A percentile compares a stretch with the other conserved stretches of the same genome.
phyloP scores from a whole-genome alignment of 2,113 vertebrate species.

The Triplophysa siluroides region DNA sequence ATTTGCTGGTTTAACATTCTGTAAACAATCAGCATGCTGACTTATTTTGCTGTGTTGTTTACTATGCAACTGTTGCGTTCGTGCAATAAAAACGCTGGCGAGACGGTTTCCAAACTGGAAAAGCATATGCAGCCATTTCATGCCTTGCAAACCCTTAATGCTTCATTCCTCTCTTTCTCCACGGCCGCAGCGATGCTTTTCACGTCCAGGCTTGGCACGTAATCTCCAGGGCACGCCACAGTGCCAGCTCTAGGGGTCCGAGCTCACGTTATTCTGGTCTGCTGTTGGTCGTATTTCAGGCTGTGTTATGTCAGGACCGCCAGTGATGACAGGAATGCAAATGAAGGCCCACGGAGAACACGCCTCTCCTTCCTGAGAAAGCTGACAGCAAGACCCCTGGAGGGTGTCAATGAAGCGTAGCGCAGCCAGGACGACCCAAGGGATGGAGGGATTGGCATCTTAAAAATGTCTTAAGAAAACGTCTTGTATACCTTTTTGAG shows the following conservation, averaged over 20 bases:
- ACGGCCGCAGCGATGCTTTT: background rate
- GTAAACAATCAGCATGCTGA: background rate
- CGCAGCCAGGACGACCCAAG: background rate
- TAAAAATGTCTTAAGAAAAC: too few relatives aligned
- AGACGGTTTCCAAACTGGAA: slow-evolving; percentile 11
- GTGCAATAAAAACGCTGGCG: slow-evolving; percentile 10
- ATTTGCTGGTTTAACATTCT: slow-evolving; percentile 10
- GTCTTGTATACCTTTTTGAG: too few relatives aligned
- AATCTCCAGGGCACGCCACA: background rate
- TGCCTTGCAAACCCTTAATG: slow-evolving; percentile 40
- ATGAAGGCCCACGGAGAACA: slow-evolving; percentile 18
- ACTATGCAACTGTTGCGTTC: background rate
- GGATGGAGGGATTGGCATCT: too few relatives aligned
- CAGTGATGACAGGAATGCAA: slow-evolving; percentile 51
- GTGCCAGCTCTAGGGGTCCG: slow-evolving; percentile 22
- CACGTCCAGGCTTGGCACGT: background rate
- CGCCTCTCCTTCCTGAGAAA: slow-evolving; percentile 28
- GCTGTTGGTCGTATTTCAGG: slow-evolving; percentile 45
- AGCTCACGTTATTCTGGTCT: slow-evolving; percentile 20
- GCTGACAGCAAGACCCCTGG: slow-evolving; percentile 3
- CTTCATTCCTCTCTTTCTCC: slow-evolving; percentile 13
- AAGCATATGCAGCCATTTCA: slow-evolving; percentile 31
- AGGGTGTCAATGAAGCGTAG: background rate
- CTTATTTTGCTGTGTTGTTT: background rate
- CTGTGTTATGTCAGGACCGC: slow-evolving; percentile 46